Percentiles rank a stretch among this genome's conserved stretches.
Conservation (phyloP, 2,113 vertebrate species). For the Crocuta crocuta region DNA sequence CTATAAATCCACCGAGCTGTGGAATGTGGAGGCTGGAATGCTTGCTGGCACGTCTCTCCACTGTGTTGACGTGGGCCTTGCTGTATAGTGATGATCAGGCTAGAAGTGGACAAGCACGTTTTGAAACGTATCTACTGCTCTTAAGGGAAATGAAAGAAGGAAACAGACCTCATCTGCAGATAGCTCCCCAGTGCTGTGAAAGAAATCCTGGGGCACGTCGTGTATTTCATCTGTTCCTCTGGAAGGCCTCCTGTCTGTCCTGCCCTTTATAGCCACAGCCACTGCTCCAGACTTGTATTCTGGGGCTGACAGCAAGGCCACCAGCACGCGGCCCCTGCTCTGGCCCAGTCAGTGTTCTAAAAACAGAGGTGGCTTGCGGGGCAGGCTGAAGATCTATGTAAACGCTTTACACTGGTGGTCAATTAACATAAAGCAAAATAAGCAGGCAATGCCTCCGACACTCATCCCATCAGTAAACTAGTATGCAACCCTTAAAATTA, state of each 20-base stretch:
- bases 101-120: slow-evolving; percentile 40
- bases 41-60: neutral
- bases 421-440: neutral
- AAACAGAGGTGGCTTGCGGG: neutral
- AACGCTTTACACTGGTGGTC: neutral
- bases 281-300: neutral
- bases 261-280: neutral
- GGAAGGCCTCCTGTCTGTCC: slow-evolving; percentile 3
- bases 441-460: neutral
- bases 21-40: slow-evolving; percentile 65
- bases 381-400: neutral
- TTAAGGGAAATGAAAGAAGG: neutral
- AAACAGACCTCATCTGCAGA: neutral
- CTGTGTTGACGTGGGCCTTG: slow-evolving; percentile 65
- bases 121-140: neutral
- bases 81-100: slow-evolving; percentile 55
- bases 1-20: slow-evolving; percentile 53
- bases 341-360: neutral
- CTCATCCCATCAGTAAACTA: neutral
- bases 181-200: neutral
- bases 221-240: neutral
- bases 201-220: neutral
- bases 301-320: neutral
- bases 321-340: neutral
- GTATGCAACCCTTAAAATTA: neutral